Percentiles rank a stretch among this genome's conserved stretches.
Evolutionary conservation across 2,888 invertebrate species (phyloP).

Genomic region (Cheilosia impressa): DNA sequence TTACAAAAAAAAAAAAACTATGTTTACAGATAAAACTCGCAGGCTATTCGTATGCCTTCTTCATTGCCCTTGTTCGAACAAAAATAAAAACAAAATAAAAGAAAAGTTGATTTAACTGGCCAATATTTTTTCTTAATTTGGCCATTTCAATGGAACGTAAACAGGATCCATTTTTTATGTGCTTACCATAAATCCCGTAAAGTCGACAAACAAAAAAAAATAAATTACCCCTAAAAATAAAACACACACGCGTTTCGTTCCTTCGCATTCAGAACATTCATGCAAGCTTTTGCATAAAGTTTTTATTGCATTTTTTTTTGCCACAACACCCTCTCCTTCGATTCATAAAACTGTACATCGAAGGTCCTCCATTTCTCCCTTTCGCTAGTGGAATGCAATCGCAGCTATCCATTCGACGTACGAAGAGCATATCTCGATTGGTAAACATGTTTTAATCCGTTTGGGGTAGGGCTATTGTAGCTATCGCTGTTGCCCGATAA

Average conservation of each 20-base stretch:
- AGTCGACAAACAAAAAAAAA: conserved; percentile 24
- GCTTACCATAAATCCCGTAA: conserved; percentile 51
- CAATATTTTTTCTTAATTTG: conserved; percentile 54
- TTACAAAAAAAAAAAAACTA: not conserved
- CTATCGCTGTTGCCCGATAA: conserved; percentile 28
- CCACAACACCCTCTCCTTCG: not conserved
- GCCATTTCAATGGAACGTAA: conserved; percentile 57
- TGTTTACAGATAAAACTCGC: not conserved
- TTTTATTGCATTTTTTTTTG: conserved; percentile 33
- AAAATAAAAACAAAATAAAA: not conserved
- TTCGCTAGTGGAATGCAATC: conserved; percentile 36
- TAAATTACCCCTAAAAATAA: conserved; percentile 16
- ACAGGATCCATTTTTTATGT: conserved; percentile 50
- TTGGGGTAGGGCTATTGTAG: not conserved
- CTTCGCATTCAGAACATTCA: conserved; percentile 8
- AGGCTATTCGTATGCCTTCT: not conserved
- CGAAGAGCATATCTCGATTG: conserved; percentile 36
- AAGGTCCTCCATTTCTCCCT: conserved; percentile 2
- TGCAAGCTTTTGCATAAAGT: conserved; percentile 34
- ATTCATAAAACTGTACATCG: conserved; percentile 43
- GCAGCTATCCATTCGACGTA: conserved; percentile 47
- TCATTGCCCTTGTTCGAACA: not conserved
- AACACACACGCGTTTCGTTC: conserved; percentile 4
- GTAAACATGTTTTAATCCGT: conserved; percentile 61
- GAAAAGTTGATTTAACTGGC: no score